Percentiles rank a stretch among this genome's conserved stretches.
phyloP scores from a whole-genome alignment of 2,113 vertebrate species.

The Charina bottae region DNA sequence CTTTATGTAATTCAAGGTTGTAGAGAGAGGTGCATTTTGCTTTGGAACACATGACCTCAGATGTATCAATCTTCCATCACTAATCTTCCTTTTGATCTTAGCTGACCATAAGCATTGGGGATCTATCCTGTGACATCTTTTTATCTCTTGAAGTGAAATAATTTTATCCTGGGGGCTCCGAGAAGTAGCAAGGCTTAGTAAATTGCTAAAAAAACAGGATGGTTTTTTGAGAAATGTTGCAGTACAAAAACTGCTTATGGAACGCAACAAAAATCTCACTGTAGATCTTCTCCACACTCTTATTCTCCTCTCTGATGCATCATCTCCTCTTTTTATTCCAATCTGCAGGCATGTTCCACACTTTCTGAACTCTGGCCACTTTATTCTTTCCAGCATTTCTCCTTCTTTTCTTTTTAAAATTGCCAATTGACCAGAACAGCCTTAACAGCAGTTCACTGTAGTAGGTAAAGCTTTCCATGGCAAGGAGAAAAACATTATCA shows the following conservation, averaged over 20 bases:
- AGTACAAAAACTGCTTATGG: neutral
- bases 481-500: neutral
- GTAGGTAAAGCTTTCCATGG: neutral
- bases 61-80: neutral
- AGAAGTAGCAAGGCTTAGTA: neutral
- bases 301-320: neutral
- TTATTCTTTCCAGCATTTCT: neutral
- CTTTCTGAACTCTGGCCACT: neutral
- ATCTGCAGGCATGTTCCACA: neutral
- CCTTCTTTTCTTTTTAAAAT: neutral
- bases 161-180: no score
- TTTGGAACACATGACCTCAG: neutral
- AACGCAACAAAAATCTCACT: neutral
- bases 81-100: neutral
- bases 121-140: neutral
- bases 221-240: neutral
- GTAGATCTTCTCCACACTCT: neutral
- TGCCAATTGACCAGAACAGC: neutral
- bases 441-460: neutral
- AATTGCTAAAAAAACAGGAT: neutral
- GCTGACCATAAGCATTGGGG: neutral
- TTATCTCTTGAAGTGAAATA: neutral
- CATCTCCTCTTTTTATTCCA: neutral
- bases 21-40: neutral
- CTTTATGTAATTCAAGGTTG: constrained; percentile 14